Base-by-base conservation (phyloP, 2,888 invertebrate genomes). In the Xylota sylvarum region DNA sequence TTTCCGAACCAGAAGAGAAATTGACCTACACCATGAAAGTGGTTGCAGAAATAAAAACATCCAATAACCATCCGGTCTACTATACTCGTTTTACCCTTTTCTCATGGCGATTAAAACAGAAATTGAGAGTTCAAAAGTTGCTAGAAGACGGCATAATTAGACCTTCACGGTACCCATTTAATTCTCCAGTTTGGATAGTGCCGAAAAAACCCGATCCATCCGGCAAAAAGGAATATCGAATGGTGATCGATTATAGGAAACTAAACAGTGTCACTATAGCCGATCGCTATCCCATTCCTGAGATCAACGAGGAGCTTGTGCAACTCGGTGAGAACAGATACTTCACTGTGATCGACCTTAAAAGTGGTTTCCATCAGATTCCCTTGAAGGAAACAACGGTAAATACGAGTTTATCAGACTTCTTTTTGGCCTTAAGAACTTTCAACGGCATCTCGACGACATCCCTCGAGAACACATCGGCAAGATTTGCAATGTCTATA, bases 1-100 rank as follows among this genome's bases (percentile, higher is more conserved):
- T 88, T 86, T 23, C 78, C 74, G 74, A 83, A 5, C 84, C 76
- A 1, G 56, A 82, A 46, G 62, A 82, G 35, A 76, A 19, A 50
- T 55, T 67, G 5, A 74, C 58, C 62, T 77, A 77, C 35, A 81
- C 74, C n/a, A 76, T 88, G 1, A 69, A 35, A 10, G 84, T 86
- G n/a, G 46, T 64, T 50, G 87, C 67, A 12, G 58, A 64, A 67
- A 87, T 87, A 17, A 40, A 76, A 46, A 88, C 84, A 17, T 46
- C 30, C 5, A 55, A 67, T 2, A 35, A 80, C 23, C 37, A 69
- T 23, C 73, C 77, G 4, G 64, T 87, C n/a, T n/a, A n/a, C 46
- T 84, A 74, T 27, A 73, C 65, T 46, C 84, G 65, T 72, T 32
- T 14, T 79, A 82, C 12, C 73, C 73, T 6, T 82, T 69, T 43